Conservation (phyloP, 2,113 vertebrate genomes). For the Cervus canadensis region DNA sequence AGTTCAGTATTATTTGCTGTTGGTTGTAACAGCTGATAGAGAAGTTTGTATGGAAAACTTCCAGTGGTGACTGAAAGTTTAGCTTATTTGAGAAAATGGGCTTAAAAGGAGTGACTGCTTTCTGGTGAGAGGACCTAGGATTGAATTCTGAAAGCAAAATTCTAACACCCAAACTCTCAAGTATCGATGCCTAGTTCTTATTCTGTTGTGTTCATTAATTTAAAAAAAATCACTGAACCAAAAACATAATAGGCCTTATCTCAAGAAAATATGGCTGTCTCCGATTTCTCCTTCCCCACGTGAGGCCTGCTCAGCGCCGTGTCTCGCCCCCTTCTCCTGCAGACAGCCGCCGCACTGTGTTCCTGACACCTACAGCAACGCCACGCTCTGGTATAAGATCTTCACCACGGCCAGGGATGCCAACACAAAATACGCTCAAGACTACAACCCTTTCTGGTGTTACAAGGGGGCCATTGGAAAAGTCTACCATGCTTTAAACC, state of each 20-base stretch:
- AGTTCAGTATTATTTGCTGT: background rate
- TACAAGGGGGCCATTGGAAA: constrained; percentile 98
- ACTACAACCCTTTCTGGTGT: constrained; percentile 99
- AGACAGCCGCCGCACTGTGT: constrained; percentile 96
- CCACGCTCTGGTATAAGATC: constrained; percentile 97
- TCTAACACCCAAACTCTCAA: background rate
- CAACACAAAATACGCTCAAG: constrained; percentile 95
- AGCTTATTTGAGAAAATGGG: background rate
- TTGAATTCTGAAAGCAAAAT: background rate
- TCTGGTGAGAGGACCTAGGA: background rate
- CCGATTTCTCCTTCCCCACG: background rate
- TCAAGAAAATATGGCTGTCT: background rate
- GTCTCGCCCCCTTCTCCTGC: constrained; percentile 18
- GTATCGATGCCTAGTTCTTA: background rate
- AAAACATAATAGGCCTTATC: background rate
- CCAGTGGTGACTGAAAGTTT: background rate
- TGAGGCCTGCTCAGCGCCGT: background rate
- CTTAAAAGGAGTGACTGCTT: background rate
- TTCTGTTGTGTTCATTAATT: background rate
- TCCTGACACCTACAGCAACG: constrained; percentile 96
- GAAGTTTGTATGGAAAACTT: background rate
- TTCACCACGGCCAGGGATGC: constrained; percentile 96
- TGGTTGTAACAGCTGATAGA: background rate
- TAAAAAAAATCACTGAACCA: background rate
- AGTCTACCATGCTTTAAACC: constrained; percentile 96